phyloP scores from a whole-genome alignment of 2,797 vertebrate species.

The Anisognathus igniventris region DNA sequence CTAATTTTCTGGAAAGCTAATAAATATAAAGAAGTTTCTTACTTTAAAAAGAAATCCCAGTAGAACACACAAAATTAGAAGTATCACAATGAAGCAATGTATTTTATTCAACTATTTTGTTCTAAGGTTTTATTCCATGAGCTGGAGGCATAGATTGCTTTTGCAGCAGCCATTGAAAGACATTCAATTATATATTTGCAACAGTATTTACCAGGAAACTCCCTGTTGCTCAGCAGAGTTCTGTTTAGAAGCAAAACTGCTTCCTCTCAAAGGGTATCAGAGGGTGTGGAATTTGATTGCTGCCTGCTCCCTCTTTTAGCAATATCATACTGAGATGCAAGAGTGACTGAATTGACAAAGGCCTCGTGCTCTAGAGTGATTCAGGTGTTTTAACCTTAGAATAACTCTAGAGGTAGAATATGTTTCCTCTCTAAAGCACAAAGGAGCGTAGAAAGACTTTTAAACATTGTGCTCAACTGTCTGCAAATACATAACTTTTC shows the following conservation, averaged over 20 bases:
- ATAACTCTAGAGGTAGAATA: background rate
- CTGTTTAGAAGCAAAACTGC: background rate
- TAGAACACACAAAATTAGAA: background rate
- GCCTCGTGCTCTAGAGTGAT: background rate
- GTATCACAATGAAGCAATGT: background rate
- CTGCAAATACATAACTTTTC: background rate
- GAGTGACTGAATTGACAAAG: background rate
- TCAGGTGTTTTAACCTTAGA: background rate
- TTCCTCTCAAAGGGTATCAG: background rate
- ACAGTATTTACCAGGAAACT: background rate
- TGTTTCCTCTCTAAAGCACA: background rate
- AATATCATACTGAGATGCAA: background rate
- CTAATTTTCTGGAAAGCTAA: background rate
- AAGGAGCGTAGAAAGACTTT: background rate
- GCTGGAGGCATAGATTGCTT: background rate
- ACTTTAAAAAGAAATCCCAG: background rate
- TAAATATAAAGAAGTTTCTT: background rate
- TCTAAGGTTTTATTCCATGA: background rate
- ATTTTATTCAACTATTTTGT: background rate
- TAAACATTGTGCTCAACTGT: background rate
- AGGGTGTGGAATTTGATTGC: background rate
- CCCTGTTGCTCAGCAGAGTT: background rate
- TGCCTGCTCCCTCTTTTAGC: background rate
- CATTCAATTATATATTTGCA: background rate
- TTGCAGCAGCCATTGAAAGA: background rate